A percentile compares a stretch with the other conserved stretches of the same genome.
These are phyloP conservation scores for Phyllotis vaccarum DNA, from an alignment of 2,797 vertebrate species.

Conservation along the genomic window DNA sequence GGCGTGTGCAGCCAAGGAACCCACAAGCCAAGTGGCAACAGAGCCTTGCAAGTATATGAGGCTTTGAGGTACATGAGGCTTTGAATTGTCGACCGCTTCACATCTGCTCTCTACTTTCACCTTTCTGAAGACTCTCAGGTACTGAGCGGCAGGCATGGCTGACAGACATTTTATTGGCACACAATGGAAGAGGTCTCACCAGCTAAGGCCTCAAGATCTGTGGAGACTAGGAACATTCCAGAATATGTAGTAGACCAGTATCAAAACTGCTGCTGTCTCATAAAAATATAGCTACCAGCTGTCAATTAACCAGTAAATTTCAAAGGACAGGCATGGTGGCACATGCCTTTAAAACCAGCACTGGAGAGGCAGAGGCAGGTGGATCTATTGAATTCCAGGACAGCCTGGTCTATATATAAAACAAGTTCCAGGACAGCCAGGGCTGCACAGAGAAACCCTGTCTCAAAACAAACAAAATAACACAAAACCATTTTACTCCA, in stretches of 20 bases:
- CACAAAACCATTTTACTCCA: neutral
- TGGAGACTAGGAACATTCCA: neutral
- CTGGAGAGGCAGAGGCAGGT: neutral
- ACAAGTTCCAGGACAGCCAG: neutral
- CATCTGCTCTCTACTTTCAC: neutral
- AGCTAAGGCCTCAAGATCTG: neutral
- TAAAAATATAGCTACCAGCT: neutral
- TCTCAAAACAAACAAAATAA: neutral
- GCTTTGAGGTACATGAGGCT: neutral
- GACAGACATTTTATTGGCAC: neutral
- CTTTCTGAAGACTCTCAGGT: neutral
- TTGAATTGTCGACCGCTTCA: neutral
- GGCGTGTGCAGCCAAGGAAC: neutral
- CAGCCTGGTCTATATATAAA: neutral
- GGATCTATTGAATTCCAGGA: neutral
- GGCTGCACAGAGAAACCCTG: neutral
- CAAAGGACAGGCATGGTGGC: neutral
- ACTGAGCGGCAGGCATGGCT: rapidly evolving
- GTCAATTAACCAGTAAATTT: neutral
- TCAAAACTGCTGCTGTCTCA: neutral
- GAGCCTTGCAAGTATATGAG: rapidly evolving
- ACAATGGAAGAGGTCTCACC: rapidly evolving
- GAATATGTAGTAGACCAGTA: rapidly evolving
- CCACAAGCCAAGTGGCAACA: too few species aligned
- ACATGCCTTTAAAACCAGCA: neutral